These are phyloP conservation scores for Connochaetes taurinus DNA, from an alignment of 2,113 vertebrate species.

Conservation along the genomic window DNA sequence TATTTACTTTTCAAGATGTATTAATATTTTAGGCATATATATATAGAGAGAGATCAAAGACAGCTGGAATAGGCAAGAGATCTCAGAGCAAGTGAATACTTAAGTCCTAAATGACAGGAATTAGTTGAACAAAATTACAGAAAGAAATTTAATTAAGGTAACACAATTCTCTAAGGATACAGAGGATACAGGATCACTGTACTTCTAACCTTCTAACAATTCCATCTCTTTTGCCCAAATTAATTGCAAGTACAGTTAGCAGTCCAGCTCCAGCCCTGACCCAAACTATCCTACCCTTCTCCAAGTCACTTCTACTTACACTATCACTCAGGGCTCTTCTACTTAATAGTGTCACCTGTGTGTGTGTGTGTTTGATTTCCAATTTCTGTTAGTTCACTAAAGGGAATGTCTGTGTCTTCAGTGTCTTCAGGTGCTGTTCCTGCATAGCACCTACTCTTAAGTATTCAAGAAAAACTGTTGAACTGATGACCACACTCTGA, in stretches of 20 bases:
- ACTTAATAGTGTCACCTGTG: background rate
- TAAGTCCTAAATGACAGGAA: background rate
- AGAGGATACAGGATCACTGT: background rate
- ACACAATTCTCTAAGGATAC: background rate
- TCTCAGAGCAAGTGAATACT: background rate
- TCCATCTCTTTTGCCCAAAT: background rate
- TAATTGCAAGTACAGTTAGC: background rate
- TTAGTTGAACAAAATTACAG: background rate
- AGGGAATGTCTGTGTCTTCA: background rate
- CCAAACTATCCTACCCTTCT: background rate
- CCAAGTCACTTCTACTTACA: background rate
- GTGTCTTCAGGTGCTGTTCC: background rate
- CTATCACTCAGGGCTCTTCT: background rate
- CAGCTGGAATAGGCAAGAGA: background rate
- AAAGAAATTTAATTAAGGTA: background rate
- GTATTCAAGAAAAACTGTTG: background rate
- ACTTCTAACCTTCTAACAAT: background rate
- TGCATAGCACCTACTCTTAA: background rate
- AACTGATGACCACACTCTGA: background rate
- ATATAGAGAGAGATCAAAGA: background rate
- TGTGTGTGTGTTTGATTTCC: background rate
- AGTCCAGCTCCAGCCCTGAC: background rate
- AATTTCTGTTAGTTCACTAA: background rate
- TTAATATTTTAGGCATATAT: background rate
- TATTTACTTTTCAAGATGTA: slow-evolving; percentile 1